phyloP scores from a whole-genome alignment of 2,797 vertebrate species.

The Champsocephalus esox region DNA sequence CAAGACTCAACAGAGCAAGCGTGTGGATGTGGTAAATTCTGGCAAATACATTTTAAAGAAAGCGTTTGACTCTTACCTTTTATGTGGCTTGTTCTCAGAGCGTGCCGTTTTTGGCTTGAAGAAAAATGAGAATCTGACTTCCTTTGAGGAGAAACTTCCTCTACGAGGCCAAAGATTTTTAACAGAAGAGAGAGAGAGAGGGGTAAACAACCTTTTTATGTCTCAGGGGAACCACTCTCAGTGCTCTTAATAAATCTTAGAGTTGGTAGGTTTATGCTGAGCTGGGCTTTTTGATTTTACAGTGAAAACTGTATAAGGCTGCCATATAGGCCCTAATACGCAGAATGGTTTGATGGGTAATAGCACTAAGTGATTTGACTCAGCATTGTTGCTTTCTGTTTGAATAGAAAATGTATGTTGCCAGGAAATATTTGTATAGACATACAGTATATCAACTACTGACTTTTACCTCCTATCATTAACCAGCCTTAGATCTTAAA shows the following conservation, averaged over 20 bases:
- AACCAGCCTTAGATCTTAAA: conserved; percentile 2
- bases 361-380: conserved; percentile 74
- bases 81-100: conserved; percentile 45
- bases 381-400: conserved; percentile 65
- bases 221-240: conserved; percentile 53
- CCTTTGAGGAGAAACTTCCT: conserved; percentile 62
- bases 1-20: conserved; percentile 10
- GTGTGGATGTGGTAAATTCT: conserved; percentile 36
- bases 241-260: conserved; percentile 62
- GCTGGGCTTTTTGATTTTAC: conserved; percentile 55
- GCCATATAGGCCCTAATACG: conserved; percentile 39
- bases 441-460: conserved; percentile 12
- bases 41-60: conserved; percentile 43
- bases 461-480: conserved; percentile 2
- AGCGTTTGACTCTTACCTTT: conserved; percentile 40
- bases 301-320: conserved; percentile 50
- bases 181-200: conserved; percentile 29
- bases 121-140: conserved; percentile 65
- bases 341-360: conserved; percentile 59
- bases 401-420: conserved; percentile 40
- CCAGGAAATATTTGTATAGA: conserved; percentile 46
- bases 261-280: conserved; percentile 68
- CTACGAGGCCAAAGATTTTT: conserved; percentile 35
- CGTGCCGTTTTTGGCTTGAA: conserved; percentile 65
- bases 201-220: conserved; percentile 48